A percentile compares a stretch with the other conserved stretches of the same genome.
These are phyloP conservation scores for Grapholita molesta DNA, from an alignment of 1,140 invertebrate genomes.

Conservation along the genomic window DNA sequence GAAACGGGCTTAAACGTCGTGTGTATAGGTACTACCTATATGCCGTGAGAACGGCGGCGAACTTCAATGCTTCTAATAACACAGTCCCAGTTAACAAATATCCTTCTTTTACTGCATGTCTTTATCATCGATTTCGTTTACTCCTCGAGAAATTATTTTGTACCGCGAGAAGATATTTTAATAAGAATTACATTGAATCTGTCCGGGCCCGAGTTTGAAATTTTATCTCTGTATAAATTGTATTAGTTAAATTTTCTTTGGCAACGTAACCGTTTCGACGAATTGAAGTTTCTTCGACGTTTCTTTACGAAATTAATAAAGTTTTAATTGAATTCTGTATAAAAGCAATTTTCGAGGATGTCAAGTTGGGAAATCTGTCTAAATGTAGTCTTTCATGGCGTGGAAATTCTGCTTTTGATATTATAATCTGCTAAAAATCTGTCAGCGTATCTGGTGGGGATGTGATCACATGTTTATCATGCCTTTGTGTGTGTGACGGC, in stretches of 20 bases:
- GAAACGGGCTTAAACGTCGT: too few relatives aligned
- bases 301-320: constrained; percentile 73
- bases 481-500: constrained; percentile 48
- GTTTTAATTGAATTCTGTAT: constrained; percentile 71
- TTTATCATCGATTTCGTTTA: constrained; percentile 6
- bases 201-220: constrained; percentile 23
- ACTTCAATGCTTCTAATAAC: constrained; percentile 55
- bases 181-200: constrained; percentile 18
- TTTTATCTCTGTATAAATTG: constrained; percentile 55
- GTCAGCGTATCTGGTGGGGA: constrained; percentile 2
- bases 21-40: too few relatives aligned
- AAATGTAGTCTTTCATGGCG: constrained; percentile 1
- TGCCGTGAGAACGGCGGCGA: too few relatives aligned
- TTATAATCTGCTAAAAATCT: background rate
- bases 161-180: constrained; percentile 1
- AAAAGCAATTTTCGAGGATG: constrained; percentile 56
- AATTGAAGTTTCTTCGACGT: constrained; percentile 53
- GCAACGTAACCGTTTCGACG: constrained; percentile 55
- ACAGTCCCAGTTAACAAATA: constrained; percentile 37
- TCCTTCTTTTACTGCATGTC: background rate
- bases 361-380: constrained; percentile 40
- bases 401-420: background rate
- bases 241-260: constrained; percentile 60
- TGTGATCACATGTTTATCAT: constrained; percentile 44
- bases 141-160: background rate